phyloP scores from a whole-genome alignment of 1,140 invertebrate species.

The Scaptomyza montana region DNA sequence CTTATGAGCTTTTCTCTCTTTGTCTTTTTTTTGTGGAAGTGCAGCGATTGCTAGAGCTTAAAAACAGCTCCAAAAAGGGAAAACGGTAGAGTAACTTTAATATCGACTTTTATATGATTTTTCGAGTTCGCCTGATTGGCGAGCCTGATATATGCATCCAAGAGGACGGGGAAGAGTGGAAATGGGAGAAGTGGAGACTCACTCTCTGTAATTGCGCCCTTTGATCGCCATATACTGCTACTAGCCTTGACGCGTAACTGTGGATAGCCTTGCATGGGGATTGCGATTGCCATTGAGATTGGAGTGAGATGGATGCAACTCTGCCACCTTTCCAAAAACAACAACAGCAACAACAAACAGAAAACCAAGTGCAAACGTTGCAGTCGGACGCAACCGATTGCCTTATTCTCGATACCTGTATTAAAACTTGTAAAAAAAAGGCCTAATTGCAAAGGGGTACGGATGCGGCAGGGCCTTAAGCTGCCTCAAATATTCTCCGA shows the following conservation, averaged over 20 bases:
- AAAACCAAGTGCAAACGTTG: too few species aligned
- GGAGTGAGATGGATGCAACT: not conserved
- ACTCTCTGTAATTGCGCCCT: constrained; percentile 28
- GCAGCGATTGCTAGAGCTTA: too few species aligned
- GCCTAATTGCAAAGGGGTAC: too few species aligned
- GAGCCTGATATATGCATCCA: constrained; percentile 19
- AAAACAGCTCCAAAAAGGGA: too few species aligned
- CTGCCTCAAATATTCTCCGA: too few species aligned
- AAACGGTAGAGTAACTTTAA: not conserved
- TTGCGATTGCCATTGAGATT: constrained; percentile 1
- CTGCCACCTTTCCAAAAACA: not conserved
- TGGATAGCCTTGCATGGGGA: constrained; percentile 13
- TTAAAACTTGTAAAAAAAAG: too few species aligned
- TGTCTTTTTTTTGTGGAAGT: too few species aligned
- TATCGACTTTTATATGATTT: not conserved
- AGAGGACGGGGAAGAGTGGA: too few species aligned
- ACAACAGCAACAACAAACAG: not conserved
- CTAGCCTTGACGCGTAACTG: constrained; percentile 17
- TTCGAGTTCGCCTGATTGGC: not conserved
- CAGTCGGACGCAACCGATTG: too few species aligned
- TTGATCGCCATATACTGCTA: constrained; percentile 8
- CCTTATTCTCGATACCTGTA: too few species aligned
- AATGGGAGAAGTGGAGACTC: not conserved
- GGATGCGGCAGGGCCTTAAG: too few species aligned
- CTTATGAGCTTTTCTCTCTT: too few species aligned